phyloP scores from a whole-genome alignment of 2,113 vertebrate genomes.

The Hyla sarda region DNA sequence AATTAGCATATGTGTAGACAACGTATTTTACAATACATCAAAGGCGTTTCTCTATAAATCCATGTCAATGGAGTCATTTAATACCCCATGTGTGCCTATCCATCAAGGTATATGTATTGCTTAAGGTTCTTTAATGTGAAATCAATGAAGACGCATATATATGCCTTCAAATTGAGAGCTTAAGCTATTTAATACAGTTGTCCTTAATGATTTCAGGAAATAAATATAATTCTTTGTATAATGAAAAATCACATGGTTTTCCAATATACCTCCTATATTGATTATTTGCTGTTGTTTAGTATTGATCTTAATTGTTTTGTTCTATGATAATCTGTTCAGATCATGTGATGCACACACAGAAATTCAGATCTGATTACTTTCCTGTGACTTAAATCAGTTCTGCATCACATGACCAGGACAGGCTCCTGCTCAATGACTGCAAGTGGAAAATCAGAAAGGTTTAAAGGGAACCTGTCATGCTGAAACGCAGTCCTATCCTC shows the following conservation, averaged over 20 bases:
- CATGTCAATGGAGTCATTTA: background rate
- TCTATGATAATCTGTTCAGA: background rate
- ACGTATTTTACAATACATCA: conserved; percentile 11
- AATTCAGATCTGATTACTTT: background rate
- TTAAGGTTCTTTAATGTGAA: background rate
- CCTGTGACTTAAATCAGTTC: background rate
- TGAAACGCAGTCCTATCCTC: too few species aligned
- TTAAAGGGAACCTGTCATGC: too few species aligned
- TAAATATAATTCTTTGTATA: background rate
- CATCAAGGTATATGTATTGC: background rate
- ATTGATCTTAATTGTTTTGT: background rate
- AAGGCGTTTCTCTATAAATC: background rate
- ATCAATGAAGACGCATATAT: background rate
- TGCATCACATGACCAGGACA: background rate
- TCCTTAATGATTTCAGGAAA: background rate
- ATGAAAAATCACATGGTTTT: background rate
- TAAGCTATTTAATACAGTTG: too few species aligned
- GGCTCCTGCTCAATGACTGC: too few species aligned
- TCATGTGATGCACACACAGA: background rate
- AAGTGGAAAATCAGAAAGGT: too few species aligned
- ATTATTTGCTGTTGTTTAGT: background rate
- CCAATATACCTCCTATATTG: background rate
- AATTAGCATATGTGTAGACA: background rate
- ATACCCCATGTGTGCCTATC: background rate
- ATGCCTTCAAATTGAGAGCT: background rate